Percentiles rank a stretch among this genome's conserved stretches.
Conservation (phyloP, 2,888 invertebrate species). For the Aleiodes testaceus region DNA sequence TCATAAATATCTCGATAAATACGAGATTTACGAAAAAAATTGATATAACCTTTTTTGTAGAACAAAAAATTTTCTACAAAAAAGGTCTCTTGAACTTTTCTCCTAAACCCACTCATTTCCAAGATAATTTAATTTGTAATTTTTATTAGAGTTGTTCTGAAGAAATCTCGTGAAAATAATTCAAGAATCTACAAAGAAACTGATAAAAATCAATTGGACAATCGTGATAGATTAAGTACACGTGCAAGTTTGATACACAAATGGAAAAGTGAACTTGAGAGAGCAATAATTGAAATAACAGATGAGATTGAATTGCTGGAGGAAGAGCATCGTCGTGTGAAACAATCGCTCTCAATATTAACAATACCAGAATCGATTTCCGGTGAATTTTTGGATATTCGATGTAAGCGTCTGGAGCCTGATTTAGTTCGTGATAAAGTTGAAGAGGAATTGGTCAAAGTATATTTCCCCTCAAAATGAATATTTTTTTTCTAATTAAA, state of each 20-base stretch:
- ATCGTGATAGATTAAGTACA: conserved; percentile 78
- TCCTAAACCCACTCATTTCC: no score
- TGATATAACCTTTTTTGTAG: no score
- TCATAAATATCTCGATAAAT: background rate
- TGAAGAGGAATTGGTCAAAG: conserved; percentile 84
- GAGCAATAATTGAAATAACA: conserved; percentile 79
- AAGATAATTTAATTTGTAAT: background rate
- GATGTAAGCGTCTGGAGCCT: conserved; percentile 81
- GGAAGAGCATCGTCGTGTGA: conserved; percentile 80
- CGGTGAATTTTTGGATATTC: conserved; percentile 82
- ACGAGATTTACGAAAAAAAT: no score
- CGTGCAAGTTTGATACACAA: conserved; percentile 81
- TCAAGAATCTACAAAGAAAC: conserved; percentile 79
- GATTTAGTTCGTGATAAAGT: conserved; percentile 85
- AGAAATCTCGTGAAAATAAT: conserved; percentile 79
- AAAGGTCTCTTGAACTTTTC: background rate
- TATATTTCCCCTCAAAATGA: conserved; percentile 78
- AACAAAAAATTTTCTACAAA: background rate
- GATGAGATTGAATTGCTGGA: conserved; percentile 82
- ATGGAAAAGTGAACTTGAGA: conserved; percentile 85
- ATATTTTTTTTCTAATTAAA: background rate
- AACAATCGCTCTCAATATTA: conserved; percentile 80
- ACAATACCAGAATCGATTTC: conserved; percentile 84
- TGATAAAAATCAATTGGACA: conserved; percentile 81
- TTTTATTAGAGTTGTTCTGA: conserved; percentile 61